Conservation (phyloP, 2,888 invertebrate species). For the Leistus spinibarbis region DNA sequence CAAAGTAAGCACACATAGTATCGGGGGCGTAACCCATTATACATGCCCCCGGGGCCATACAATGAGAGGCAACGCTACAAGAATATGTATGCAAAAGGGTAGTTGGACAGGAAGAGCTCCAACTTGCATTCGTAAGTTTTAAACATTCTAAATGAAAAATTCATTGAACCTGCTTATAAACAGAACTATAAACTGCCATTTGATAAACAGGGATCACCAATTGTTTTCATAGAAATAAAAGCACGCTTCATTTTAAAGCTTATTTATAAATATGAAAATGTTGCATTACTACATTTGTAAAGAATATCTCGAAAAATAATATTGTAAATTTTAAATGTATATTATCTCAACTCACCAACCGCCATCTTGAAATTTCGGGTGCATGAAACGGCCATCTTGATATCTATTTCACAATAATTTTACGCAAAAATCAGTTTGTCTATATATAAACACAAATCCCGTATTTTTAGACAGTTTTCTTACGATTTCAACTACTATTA, state of each 20-base stretch:
- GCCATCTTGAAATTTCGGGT: background rate
- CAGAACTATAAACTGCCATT: too few relatives aligned
- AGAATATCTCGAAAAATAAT: too few relatives aligned
- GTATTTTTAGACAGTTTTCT: background rate
- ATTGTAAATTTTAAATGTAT: too few relatives aligned
- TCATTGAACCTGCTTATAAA: background rate
- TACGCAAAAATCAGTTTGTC: too few relatives aligned
- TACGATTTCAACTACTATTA: background rate
- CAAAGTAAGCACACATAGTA: constrained; percentile 69
- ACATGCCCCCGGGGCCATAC: constrained; percentile 81
- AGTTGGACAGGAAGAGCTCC: constrained; percentile 82
- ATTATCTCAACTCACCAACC: too few relatives aligned
- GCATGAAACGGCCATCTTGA: background rate
- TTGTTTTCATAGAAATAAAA: too few relatives aligned
- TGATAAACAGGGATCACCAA: too few relatives aligned
- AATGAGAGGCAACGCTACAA: constrained; percentile 79
- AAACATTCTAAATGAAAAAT: constrained; percentile 14
- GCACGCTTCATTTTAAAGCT: too few relatives aligned
- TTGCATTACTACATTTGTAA: too few relatives aligned
- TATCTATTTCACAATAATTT: background rate
- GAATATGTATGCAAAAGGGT: constrained; percentile 78
- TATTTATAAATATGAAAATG: too few relatives aligned
- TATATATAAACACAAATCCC: background rate
- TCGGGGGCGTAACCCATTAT: constrained; percentile 81
- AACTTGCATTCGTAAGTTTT: constrained; percentile 75